Percentiles rank a stretch among this genome's conserved stretches.
These are phyloP conservation scores for Hipposideros armiger DNA, from an alignment of 2,113 vertebrate species.

Conservation along the genomic window DNA sequence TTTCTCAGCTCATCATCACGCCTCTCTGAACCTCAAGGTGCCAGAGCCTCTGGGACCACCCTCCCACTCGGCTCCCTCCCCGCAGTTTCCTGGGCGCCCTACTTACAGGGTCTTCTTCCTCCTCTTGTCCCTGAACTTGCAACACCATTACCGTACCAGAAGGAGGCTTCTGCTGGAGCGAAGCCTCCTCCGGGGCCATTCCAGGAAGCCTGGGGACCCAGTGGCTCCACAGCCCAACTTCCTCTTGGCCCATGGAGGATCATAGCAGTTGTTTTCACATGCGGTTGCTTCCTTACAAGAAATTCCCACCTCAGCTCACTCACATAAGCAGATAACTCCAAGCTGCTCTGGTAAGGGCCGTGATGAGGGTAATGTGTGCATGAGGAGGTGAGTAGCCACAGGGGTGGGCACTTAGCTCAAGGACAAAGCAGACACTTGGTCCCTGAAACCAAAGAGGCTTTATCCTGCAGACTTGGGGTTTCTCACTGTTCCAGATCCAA, in stretches of 20 bases:
- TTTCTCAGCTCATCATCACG: neutral
- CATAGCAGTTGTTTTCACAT: neutral
- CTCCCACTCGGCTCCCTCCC: neutral
- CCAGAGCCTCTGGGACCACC: neutral
- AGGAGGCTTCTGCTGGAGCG: neutral
- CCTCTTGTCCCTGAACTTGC: neutral
- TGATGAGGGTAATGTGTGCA: neutral
- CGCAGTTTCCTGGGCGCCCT: neutral
- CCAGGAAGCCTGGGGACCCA: neutral
- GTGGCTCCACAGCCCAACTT: neutral
- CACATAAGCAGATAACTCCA: neutral
- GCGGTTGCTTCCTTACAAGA: neutral
- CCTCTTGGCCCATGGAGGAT: neutral
- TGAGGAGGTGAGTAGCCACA: neutral
- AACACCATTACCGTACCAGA: neutral
- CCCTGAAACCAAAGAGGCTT: neutral
- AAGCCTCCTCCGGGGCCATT: neutral
- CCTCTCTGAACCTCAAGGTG: neutral
- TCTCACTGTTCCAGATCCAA: neutral
- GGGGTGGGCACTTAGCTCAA: neutral
- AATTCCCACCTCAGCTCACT: slow-evolving; percentile 42
- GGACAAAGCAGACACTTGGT: neutral
- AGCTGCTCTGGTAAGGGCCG: neutral
- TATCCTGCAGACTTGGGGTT: neutral
- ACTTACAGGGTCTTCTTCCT: neutral